These are phyloP conservation scores for Eristalinus aeneus DNA, from an alignment of 2,888 invertebrate species.

Conservation along the genomic window DNA sequence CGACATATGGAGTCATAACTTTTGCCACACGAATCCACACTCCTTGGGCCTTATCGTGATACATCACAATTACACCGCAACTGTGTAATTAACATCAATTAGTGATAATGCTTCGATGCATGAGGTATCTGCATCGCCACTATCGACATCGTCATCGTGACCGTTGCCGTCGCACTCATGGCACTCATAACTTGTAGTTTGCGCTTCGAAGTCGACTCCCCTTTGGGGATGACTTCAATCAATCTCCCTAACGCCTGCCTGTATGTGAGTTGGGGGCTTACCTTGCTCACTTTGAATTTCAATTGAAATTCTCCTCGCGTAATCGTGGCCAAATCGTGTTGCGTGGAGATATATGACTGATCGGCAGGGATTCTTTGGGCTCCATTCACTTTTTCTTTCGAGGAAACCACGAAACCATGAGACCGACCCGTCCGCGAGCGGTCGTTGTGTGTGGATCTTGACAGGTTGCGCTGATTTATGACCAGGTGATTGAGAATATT, in stretches of 20 bases:
- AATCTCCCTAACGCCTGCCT: slow-evolving; percentile 68
- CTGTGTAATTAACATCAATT: slow-evolving; percentile 70
- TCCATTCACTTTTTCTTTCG: slow-evolving; percentile 47
- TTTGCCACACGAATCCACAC: slow-evolving; percentile 51
- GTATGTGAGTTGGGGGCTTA: neutral
- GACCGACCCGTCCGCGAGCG: neutral
- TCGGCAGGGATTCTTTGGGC: slow-evolving; percentile 48
- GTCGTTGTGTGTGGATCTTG: slow-evolving; percentile 71
- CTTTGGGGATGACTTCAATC: slow-evolving; percentile 61
- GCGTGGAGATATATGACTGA: slow-evolving; percentile 36
- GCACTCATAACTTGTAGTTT: neutral
- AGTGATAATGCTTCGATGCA: slow-evolving; percentile 58
- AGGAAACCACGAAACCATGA: slow-evolving; percentile 15
- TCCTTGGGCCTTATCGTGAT: slow-evolving; percentile 56
- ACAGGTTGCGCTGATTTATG: slow-evolving; percentile 78
- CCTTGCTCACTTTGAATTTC: slow-evolving; percentile 31
- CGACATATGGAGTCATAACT: slow-evolving; percentile 51
- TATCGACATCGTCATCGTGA: neutral
- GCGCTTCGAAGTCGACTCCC: slow-evolving; percentile 20
- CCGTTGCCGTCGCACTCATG: neutral
- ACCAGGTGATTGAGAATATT: slow-evolving; percentile 76
- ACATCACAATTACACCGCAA: slow-evolving; percentile 68
- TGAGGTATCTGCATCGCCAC: slow-evolving; percentile 20
- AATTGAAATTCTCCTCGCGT: slow-evolving; percentile 68
- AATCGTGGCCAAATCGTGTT: slow-evolving; percentile 58